Conservation (phyloP, 2,888 invertebrate genomes). For the Tyria jacobaeae region DNA sequence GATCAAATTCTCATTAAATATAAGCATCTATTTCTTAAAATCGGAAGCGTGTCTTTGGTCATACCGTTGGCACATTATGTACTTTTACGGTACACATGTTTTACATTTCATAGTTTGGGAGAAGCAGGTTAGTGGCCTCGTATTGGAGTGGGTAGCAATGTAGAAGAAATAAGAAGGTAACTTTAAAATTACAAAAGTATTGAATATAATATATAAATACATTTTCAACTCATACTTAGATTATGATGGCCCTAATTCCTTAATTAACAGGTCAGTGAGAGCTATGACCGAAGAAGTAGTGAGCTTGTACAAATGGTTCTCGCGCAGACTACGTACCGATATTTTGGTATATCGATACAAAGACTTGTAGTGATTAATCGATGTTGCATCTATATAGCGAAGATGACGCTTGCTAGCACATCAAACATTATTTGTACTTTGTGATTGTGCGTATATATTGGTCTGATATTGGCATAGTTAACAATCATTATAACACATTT, state of each 20-base stretch:
- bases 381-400: background rate
- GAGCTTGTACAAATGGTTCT: background rate
- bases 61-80: background rate
- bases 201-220: too few species aligned
- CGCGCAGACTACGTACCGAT: background rate
- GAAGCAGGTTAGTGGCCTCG: conserved; percentile 1
- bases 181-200: background rate
- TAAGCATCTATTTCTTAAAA: background rate
- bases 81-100: conserved; percentile 6
- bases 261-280: too few species aligned
- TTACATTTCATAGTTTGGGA: background rate
- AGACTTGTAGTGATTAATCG: background rate
- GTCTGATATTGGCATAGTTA: too few species aligned
- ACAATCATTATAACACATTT: too few species aligned
- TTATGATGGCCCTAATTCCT: too few species aligned
- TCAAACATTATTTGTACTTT: too few species aligned
- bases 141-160: background rate
- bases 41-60: background rate
- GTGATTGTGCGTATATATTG: too few species aligned
- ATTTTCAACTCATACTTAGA: background rate
- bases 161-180: background rate
- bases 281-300: background rate
- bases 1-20: background rate
- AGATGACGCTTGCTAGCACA: too few species aligned
- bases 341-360: background rate